phyloP scores from a whole-genome alignment of 2,888 invertebrate species.

The Sisyra nigra region DNA sequence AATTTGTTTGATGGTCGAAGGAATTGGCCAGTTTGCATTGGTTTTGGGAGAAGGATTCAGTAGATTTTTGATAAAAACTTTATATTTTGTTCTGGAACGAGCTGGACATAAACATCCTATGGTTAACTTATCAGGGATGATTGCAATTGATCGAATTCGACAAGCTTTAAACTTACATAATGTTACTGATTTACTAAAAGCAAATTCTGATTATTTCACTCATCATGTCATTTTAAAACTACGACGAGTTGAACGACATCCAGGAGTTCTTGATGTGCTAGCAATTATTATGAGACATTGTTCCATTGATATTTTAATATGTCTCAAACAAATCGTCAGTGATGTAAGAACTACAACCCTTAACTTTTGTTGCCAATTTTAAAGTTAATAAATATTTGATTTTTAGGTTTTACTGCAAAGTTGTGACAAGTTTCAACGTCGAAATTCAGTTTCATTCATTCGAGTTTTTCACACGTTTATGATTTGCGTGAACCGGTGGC shows the following conservation, averaged over 20 bases:
- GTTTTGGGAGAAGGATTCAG: constrained; percentile 35
- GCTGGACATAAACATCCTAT: constrained; percentile 49
- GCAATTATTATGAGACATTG: constrained; percentile 56
- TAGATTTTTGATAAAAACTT: constrained; percentile 41
- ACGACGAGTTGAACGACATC: constrained; percentile 41
- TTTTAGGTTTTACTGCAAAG: constrained; percentile 41
- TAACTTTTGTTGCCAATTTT: too few species aligned
- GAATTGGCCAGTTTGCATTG: constrained; percentile 45
- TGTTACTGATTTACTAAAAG: constrained; percentile 42
- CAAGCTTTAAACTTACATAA: constrained; percentile 34
- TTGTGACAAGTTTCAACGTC: constrained; percentile 38
- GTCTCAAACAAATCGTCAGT: constrained; percentile 49
- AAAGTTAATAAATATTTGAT: constrained; percentile 3
- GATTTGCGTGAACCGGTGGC: constrained; percentile 41
- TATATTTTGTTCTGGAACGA: constrained; percentile 53
- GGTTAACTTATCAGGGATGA: constrained; percentile 42
- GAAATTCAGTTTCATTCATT: constrained; percentile 42
- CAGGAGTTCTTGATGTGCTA: constrained; percentile 53
- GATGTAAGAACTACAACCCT: constrained; percentile 36
- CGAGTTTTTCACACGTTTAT: constrained; percentile 56
- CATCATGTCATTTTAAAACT: constrained; percentile 49
- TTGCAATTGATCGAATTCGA: constrained; percentile 39
- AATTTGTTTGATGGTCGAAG: constrained; percentile 51
- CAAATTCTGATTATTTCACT: constrained; percentile 59
- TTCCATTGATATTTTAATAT: constrained; percentile 42